Base-by-base conservation (phyloP, 2,113 vertebrate genomes). In the Tricholaema leucomelas region DNA sequence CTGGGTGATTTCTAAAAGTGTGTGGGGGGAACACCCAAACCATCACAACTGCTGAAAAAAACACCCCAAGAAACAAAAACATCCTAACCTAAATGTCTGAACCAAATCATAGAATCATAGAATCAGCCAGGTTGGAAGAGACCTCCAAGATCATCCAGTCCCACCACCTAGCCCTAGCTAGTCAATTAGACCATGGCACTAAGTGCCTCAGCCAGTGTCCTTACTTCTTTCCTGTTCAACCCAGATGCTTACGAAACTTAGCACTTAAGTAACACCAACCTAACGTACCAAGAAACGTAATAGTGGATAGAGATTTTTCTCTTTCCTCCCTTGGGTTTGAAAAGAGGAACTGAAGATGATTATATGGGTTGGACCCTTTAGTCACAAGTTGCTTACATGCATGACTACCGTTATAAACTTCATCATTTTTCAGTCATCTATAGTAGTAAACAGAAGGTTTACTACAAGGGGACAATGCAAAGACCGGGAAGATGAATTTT, bases 351-450 rank as follows among this genome's bases (percentile, higher is more conserved):
- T 38, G 56, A 85, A 60, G 59, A 87, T 73, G 81, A 92, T 85
- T 89, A 80, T 70, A 42, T 73, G 86, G 88, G 81, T 46, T 93
- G 86, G 84, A 87, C 71, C 46, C 64, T 88, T 85, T 78, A 88
- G 93, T 95, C 88, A 93, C 93, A 92, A 94, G 95, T 79, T 94
- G 55, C 87, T 92, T 92, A 73, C 18, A 73, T 55, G 88, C 92
- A 64, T 91, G 92, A 94, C 84, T 85, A 46, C 52, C 40, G 88
- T 86, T 80, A 12, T 3, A 91, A 84, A 86, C 85, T 66, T 88
- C 71, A 78, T 93, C 81, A 74, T 67, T 90, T 88, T 91, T 93
- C 71, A 96, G 85, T 92, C 72, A 67, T 42, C 42, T 40, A 64
- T 74, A 69, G 50, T 9, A 75, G 81, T n/a, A n/a, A n/a, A 92